Evolutionary conservation across 2,113 vertebrate genomes (phyloP).

Genomic region (Oncorhynchus keta): DNA sequence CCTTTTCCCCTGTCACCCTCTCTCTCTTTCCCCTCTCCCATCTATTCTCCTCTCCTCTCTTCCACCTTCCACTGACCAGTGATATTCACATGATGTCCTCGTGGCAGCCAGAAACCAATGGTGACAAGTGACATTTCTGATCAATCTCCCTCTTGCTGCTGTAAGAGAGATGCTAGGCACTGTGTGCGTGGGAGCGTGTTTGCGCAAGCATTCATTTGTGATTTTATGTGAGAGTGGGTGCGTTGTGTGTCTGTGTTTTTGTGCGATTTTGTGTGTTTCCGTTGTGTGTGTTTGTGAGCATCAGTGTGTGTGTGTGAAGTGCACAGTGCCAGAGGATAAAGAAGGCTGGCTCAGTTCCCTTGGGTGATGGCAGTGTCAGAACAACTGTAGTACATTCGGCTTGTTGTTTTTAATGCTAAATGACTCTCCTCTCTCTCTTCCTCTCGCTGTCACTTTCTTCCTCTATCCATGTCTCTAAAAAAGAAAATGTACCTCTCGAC

Average conservation of each 20-base stretch:
- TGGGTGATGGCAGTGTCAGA: conserved; percentile 52
- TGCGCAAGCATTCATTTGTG: conserved; percentile 11
- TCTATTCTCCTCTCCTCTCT: neutral
- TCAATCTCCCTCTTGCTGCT: conserved; percentile 56
- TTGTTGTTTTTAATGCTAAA: conserved; percentile 52
- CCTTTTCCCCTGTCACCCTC: neutral
- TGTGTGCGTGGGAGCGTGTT: neutral
- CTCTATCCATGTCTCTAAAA: conserved; percentile 10
- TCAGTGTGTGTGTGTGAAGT: conserved; percentile 3
- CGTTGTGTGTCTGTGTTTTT: neutral
- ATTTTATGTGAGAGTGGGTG: conserved; percentile 15
- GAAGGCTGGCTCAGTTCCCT: conserved; percentile 59
- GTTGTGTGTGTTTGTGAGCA: neutral
- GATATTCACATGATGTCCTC: conserved; percentile 23
- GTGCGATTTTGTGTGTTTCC: neutral
- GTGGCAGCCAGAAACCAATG: conserved; percentile 46
- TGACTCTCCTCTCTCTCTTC: conserved; percentile 31
- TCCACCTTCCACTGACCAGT: conserved; percentile 38
- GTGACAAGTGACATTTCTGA: conserved; percentile 68
- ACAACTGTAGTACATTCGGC: conserved; percentile 48
- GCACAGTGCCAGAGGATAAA: conserved; percentile 41
- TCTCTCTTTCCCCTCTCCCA: neutral
- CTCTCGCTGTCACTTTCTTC: conserved; percentile 6
- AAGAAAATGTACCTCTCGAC: conserved; percentile 37
- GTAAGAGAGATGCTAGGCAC: conserved; percentile 20